phyloP scores from a whole-genome alignment of 2,888 invertebrate species.

The Tachystola acroxantha region DNA sequence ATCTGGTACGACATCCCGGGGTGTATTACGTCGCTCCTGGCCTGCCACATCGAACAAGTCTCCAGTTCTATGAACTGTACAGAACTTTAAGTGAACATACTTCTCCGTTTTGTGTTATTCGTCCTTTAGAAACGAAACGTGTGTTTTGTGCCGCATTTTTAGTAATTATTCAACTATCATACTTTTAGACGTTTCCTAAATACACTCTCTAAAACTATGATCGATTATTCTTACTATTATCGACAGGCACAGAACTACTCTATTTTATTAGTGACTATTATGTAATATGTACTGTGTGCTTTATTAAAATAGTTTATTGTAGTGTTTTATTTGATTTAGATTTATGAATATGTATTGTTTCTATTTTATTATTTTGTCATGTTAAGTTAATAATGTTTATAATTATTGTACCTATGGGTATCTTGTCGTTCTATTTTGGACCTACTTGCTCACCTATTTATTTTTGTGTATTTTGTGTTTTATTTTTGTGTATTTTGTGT shows the following conservation, averaged over 20 bases:
- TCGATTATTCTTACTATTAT: not conserved
- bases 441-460: not conserved
- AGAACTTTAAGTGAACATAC: constrained; percentile 52
- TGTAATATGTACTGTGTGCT: not conserved
- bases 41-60: constrained; percentile 41
- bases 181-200: not conserved
- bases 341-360: not conserved
- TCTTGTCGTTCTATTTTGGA: too few species aligned
- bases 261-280: not conserved
- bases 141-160: not conserved
- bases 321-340: not conserved
- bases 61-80: constrained; percentile 39
- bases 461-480: not conserved
- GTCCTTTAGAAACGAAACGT: not conserved
- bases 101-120: not conserved
- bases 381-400: not conserved
- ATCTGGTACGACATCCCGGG: constrained; percentile 99
- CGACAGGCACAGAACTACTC: not conserved
- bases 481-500: not conserved
- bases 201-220: not conserved
- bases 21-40: constrained; percentile 71
- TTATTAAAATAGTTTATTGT: not conserved
- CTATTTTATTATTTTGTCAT: not conserved
- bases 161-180: not conserved
- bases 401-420: constrained; percentile 1